These are phyloP conservation scores for Lasioglossum vierecki DNA, from an alignment of 2,888 invertebrate genomes.

Conservation along the genomic window DNA sequence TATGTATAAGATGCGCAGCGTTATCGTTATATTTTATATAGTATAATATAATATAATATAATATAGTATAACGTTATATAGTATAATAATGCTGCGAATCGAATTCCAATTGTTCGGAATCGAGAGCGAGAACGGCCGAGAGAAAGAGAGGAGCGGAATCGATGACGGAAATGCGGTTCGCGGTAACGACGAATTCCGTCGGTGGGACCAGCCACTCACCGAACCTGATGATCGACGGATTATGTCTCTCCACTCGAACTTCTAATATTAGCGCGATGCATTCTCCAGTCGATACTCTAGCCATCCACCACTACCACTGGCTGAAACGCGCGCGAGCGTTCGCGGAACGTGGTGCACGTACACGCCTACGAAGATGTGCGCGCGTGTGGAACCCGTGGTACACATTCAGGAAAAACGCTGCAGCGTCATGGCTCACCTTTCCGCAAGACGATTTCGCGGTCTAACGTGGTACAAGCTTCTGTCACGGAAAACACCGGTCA, in stretches of 20 bases:
- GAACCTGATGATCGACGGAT: slow-evolving; percentile 41
- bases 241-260: slow-evolving; percentile 51
- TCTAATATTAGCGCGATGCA: slow-evolving; percentile 73
- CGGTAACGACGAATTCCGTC: slow-evolving; percentile 5
- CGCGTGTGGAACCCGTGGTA: slow-evolving; percentile 26
- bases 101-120: not conserved
- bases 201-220: slow-evolving; percentile 47
- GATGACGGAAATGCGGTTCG: slow-evolving; percentile 7
- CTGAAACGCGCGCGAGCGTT: slow-evolving; percentile 31
- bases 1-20: not conserved
- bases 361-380: slow-evolving; percentile 26
- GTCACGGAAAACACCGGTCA: slow-evolving; percentile 26
- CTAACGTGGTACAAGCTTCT: slow-evolving; percentile 21
- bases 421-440: slow-evolving; percentile 53
- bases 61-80: too few species aligned
- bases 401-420: slow-evolving; percentile 28
- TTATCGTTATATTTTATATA: too few species aligned
- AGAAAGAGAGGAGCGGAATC: not conserved
- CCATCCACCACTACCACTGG: slow-evolving; percentile 50
- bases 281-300: slow-evolving; percentile 67
- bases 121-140: not conserved
- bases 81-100: not conserved
- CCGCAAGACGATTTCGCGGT: slow-evolving; percentile 22
- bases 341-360: slow-evolving; percentile 19
- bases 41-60: too few species aligned